These are phyloP conservation scores for Caenorhabditis tropicalis DNA, from an alignment of 1,140 invertebrate species.

Conservation along the genomic window DNA sequence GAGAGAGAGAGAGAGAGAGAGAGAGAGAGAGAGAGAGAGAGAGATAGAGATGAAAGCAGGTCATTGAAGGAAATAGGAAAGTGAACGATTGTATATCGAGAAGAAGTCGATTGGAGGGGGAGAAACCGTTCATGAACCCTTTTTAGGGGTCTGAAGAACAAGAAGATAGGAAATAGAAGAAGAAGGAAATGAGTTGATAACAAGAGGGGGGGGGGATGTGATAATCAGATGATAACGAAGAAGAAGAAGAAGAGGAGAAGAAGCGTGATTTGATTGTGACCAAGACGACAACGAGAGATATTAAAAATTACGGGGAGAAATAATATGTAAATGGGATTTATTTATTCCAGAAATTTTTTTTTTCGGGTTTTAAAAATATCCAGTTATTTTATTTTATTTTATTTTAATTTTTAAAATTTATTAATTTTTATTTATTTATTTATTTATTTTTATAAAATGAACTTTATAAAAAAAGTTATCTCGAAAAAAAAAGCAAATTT, in stretches of 20 bases:
- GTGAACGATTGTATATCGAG: neutral
- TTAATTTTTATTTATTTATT: too few relatives aligned
- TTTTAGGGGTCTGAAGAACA: too few relatives aligned
- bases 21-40: neutral
- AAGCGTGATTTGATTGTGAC: neutral
- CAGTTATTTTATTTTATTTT: too few relatives aligned
- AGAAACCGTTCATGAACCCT: too few relatives aligned
- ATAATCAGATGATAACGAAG: slow-evolving; percentile 10
- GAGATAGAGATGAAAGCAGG: neutral
- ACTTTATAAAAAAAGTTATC: too few relatives aligned
- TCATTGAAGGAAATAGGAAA: neutral
- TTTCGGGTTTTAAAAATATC: too few relatives aligned
- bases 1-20: neutral
- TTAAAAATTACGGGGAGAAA: neutral
- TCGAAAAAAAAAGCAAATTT: too few relatives aligned
- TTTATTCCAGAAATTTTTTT: too few relatives aligned
- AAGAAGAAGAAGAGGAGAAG: slow-evolving; percentile 17
- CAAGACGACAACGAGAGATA: neutral
- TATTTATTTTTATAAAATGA: too few relatives aligned
- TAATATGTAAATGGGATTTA: neutral
- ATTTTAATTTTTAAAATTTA: too few relatives aligned
- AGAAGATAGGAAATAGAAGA: neutral
- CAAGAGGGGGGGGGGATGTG: neutral
- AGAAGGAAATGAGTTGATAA: too few relatives aligned
- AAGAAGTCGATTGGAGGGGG: too few relatives aligned